These are phyloP conservation scores for Homalodisca vitripennis DNA, from an alignment of 1,140 invertebrate species.

Conservation along the genomic window DNA sequence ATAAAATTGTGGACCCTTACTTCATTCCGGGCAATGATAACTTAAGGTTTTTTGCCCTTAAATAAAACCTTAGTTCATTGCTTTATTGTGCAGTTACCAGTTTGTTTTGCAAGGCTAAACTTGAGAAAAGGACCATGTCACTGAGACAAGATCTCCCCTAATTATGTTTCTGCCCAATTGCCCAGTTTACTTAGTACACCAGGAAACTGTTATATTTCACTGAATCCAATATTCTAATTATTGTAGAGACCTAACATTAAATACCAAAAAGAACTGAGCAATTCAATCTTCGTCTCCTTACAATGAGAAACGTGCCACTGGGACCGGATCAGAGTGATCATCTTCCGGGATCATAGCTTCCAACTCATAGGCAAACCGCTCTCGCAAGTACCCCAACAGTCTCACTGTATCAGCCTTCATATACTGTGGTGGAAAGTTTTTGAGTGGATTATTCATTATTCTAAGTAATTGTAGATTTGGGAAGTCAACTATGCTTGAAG, in stretches of 20 bases:
- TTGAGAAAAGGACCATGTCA: no score
- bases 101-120: no score
- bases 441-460: not conserved
- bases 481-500: not conserved
- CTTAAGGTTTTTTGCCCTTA: no score
- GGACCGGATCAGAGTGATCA: not conserved
- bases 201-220: no score
- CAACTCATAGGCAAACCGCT: not conserved
- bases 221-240: not conserved
- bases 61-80: no score
- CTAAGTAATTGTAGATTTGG: not conserved
- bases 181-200: no score
- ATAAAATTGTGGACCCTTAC: no score
- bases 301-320: not conserved
- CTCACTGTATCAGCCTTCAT: conserved; percentile 5
- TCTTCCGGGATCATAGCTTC: not conserved
- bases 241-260: not conserved
- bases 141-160: no score
- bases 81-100: no score
- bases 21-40: no score
- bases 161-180: no score
- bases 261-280: not conserved
- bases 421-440: not conserved
- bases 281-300: not conserved
- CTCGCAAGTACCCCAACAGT: not conserved